A percentile compares a stretch with the other conserved stretches of the same genome.
Evolutionary conservation across 2,888 invertebrate species (phyloP).

Genomic region (Tipula unca): DNA sequence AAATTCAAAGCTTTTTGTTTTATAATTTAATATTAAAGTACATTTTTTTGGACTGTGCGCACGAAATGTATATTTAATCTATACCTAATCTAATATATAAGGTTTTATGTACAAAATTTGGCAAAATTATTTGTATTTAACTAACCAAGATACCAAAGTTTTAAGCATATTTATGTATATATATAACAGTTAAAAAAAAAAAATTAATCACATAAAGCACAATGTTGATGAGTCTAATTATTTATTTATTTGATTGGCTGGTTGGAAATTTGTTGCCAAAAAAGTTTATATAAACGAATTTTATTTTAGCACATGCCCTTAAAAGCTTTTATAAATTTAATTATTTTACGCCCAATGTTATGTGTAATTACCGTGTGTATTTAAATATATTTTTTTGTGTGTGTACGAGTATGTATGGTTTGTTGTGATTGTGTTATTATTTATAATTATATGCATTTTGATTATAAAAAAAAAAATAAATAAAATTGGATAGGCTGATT

Average conservation of each 20-base stretch:
- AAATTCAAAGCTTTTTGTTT: background rate
- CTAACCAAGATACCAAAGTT: background rate
- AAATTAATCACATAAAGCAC: background rate
- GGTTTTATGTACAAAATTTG: background rate
- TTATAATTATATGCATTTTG: background rate
- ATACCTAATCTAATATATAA: background rate
- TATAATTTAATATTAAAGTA: background rate
- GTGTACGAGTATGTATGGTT: background rate
- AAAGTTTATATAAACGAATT: background rate
- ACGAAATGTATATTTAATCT: background rate
- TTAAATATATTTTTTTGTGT: background rate
- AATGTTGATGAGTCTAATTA: background rate
- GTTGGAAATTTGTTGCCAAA: background rate
- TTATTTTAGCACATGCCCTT: constrained; percentile 1
- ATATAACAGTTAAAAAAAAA: background rate
- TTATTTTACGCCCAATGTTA: background rate
- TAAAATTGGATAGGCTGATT: background rate
- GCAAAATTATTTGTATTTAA: background rate
- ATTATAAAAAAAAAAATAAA: background rate
- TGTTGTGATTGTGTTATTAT: background rate
- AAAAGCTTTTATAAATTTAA: background rate
- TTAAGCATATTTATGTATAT: background rate
- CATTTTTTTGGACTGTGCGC: background rate
- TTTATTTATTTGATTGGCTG: background rate
- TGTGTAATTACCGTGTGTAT: background rate